Conservation (phyloP, 2,888 invertebrate genomes). For the Geotrupes spiniger region DNA sequence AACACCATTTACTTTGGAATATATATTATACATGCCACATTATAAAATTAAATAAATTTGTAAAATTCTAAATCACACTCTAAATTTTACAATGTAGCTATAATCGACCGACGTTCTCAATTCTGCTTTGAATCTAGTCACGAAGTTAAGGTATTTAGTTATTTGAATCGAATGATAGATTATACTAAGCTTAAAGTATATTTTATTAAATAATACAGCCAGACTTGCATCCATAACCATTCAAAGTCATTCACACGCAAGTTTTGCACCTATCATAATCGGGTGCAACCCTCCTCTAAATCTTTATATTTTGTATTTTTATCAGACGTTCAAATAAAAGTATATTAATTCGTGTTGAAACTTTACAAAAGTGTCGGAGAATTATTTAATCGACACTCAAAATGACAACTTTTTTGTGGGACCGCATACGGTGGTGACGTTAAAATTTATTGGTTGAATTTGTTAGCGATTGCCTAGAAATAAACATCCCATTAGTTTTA, state of each 20-base stretch:
- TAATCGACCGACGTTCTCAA: not conserved
- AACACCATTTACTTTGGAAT: conserved; percentile 32
- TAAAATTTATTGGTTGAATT: conserved; percentile 33
- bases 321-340: conserved; percentile 36
- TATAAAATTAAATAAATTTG: conserved; percentile 27
- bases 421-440: conserved; percentile 41
- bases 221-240: conserved; percentile 41
- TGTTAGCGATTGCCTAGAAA: conserved; percentile 50
- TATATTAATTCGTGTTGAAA: conserved; percentile 39
- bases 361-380: conserved; percentile 39
- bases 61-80: conserved; percentile 3
- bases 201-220: conserved; percentile 46
- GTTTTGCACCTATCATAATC: conserved; percentile 14
- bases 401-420: conserved; percentile 19
- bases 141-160: conserved; percentile 17
- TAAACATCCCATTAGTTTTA: conserved; percentile 30
- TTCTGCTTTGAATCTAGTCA: conserved; percentile 6
- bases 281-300: conserved; percentile 10
- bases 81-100: conserved; percentile 2
- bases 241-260: conserved; percentile 22
- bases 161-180: conserved; percentile 28
- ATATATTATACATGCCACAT: conserved; percentile 30
- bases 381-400: conserved; percentile 9
- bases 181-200: conserved; percentile 35
- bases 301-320: conserved; percentile 27